A percentile compares a stretch with the other conserved stretches of the same genome.
Conservation (phyloP, 2,888 invertebrate genomes). For the Hypselothyrea guttata region DNA sequence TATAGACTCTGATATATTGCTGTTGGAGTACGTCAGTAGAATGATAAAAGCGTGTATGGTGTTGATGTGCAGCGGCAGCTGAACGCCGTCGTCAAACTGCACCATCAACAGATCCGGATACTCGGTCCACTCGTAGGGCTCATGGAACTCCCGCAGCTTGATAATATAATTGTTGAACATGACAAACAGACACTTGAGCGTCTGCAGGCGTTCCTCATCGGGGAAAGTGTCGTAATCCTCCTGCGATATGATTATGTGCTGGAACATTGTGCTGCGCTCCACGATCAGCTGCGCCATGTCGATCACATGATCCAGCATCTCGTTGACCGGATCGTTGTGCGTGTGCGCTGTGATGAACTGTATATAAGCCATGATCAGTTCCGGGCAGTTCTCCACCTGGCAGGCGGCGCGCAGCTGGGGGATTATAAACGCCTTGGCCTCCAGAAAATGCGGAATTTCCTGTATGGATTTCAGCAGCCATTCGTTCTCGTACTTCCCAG, state of each 20-base stretch:
- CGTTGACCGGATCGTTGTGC: conserved; percentile 85
- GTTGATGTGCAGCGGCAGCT: conserved; percentile 82
- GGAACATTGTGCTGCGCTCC: conserved; percentile 93
- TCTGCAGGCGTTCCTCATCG: conserved; percentile 83
- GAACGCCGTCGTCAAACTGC: conserved; percentile 81
- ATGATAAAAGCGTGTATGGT: conserved; percentile 92
- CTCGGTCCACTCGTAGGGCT: conserved; percentile 81
- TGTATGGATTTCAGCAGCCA: conserved; percentile 87
- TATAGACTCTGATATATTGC: conserved; percentile 79
- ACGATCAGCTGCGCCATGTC: conserved; percentile 96
- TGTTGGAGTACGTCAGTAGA: conserved; percentile 88
- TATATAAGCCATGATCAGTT: conserved; percentile 89
- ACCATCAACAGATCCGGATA: conserved; percentile 82
- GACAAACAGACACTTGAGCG: conserved; percentile 87
- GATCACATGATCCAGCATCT: conserved; percentile 87
- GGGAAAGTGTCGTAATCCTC: conserved; percentile 59
- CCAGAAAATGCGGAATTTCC: conserved; percentile 89
- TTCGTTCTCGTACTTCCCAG: conserved; percentile 81
- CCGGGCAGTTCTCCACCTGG: conserved; percentile 94
- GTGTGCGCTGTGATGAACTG: conserved; percentile 91
- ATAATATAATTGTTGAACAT: conserved; percentile 90
- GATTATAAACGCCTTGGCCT: conserved; percentile 87
- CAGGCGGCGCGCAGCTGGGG: conserved; percentile 92
- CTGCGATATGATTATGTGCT: conserved; percentile 87
- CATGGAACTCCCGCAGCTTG: conserved; percentile 84